phyloP scores from a whole-genome alignment of 37 sponge, comb jelly and placozoan genomes.

The Agelas oroides region DNA sequence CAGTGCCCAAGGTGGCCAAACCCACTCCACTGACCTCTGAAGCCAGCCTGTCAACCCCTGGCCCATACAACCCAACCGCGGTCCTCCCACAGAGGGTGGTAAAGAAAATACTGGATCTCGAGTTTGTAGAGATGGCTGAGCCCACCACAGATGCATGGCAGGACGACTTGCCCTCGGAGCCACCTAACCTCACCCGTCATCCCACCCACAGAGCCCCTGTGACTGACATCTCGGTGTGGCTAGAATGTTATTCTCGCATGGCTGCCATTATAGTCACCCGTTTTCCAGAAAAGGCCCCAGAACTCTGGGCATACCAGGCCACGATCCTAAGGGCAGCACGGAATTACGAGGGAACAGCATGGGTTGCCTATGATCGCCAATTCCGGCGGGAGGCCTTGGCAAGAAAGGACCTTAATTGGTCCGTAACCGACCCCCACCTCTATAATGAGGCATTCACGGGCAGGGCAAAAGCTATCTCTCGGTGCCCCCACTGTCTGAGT shows the following conservation, averaged over 20 bases:
- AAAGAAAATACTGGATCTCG: slow-evolving; percentile 1
- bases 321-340: slow-evolving; percentile 2
- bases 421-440: too few species aligned
- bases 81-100: not conserved
- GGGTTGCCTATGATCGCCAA: slow-evolving; percentile 9
- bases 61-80: slow-evolving; percentile 7
- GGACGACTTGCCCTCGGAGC: not conserved
- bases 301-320: slow-evolving; percentile 16
- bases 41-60: too few species aligned
- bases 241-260: slow-evolving; percentile 2
- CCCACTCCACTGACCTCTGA: too few species aligned
- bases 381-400: slow-evolving; percentile 16
- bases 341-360: slow-evolving; percentile 1
- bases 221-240: too few species aligned
- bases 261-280: not conserved
- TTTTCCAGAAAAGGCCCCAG: slow-evolving; percentile 15
- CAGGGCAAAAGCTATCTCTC: not conserved
- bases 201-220: not conserved
- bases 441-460: too few species aligned
- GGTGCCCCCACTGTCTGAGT: slow-evolving; percentile 8
- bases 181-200: not conserved
- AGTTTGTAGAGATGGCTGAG: slow-evolving; percentile 29
- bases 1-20: too few species aligned
- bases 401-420: too few species aligned
- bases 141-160: not conserved